Evolutionary conservation across 2,113 vertebrate genomes (phyloP).

Genomic region (Leuciscus idus): DNA sequence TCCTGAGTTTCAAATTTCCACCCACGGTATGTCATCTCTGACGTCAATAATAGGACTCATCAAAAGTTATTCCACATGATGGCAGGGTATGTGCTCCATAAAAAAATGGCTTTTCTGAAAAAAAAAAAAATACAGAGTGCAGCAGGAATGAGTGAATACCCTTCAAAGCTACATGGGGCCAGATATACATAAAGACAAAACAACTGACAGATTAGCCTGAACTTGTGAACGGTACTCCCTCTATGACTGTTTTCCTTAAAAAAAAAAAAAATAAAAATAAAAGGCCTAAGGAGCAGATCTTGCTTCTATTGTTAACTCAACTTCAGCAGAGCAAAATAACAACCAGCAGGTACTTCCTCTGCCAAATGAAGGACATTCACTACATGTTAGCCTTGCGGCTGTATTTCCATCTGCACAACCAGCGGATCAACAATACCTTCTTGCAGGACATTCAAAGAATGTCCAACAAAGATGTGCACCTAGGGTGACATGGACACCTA

Average conservation of each 20-base stretch:
- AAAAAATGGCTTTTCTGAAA: too few species aligned
- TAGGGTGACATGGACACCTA: too few species aligned
- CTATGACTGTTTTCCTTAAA: not conserved
- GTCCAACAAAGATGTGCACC: too few species aligned
- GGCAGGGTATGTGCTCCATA: not conserved
- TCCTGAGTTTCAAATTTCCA: not conserved
- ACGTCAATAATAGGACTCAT: not conserved
- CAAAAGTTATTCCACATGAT: not conserved
- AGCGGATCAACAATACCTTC: too few species aligned
- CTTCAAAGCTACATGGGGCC: not conserved
- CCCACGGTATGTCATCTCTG: not conserved
- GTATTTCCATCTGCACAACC: too few species aligned
- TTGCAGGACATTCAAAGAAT: too few species aligned
- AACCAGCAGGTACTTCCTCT: not conserved
- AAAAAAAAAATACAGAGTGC: too few species aligned
- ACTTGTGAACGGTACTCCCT: not conserved
- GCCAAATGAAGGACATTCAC: not conserved
- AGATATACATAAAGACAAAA: not conserved
- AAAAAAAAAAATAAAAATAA: too few species aligned
- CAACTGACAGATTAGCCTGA: not conserved
- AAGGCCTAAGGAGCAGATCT: conserved; percentile 1
- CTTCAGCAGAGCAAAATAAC: not conserved
- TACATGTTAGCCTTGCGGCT: not conserved
- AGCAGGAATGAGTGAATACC: too few species aligned
- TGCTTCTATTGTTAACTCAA: not conserved